A percentile compares a stretch with the other conserved stretches of the same genome.
Conservation (phyloP, 2,888 invertebrate species). For the Diloba caeruleocephala region DNA sequence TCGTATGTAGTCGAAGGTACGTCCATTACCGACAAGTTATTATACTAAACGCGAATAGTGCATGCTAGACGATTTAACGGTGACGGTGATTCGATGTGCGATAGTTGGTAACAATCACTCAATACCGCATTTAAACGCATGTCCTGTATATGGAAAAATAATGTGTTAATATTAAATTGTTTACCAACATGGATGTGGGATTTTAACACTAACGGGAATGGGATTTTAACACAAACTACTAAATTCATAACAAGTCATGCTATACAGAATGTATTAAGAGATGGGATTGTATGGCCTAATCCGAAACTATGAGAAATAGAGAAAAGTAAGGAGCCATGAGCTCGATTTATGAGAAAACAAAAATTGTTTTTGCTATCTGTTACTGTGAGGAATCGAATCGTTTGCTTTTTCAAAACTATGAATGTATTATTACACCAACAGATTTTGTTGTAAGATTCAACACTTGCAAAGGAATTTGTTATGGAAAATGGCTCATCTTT, state of each 20-base stretch:
- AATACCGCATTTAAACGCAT: constrained; percentile 49
- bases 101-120: constrained; percentile 47
- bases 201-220: constrained; percentile 48
- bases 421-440: too few species aligned
- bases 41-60: constrained; percentile 76
- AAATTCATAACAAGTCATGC: constrained; percentile 19
- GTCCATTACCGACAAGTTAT: constrained; percentile 86
- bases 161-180: constrained; percentile 9
- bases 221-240: constrained; percentile 48
- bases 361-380: too few species aligned
- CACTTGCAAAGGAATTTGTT: too few species aligned
- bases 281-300: too few species aligned
- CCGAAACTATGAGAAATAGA: too few species aligned
- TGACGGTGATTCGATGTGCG: constrained; percentile 68
- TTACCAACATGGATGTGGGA: constrained; percentile 42
- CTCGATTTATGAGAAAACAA: too few species aligned
- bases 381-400: too few species aligned
- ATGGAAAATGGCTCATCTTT: too few species aligned
- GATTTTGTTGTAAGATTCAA: too few species aligned
- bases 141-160: constrained; percentile 16
- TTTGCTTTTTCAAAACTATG: too few species aligned
- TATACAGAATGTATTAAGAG: too few species aligned
- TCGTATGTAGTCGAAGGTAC: constrained; percentile 89
- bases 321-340: too few species aligned
- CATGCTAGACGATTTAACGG: constrained; percentile 77